These are phyloP conservation scores for Enteromius thamalakanensis DNA, from an alignment of 2,797 vertebrate species.

Conservation along the genomic window DNA sequence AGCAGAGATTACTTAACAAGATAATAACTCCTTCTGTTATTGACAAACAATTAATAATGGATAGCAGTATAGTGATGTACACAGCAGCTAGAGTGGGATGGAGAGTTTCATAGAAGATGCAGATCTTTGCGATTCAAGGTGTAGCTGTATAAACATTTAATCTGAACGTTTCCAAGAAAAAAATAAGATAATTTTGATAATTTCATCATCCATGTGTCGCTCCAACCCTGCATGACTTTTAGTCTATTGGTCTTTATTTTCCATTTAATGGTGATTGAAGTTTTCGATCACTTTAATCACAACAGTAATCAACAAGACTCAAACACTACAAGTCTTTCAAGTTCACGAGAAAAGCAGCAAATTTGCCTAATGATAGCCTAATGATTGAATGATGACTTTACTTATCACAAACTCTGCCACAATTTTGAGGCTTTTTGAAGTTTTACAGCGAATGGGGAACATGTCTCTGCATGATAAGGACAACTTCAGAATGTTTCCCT, in stretches of 20 bases:
- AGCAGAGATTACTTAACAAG: background rate
- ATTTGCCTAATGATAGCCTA: background rate
- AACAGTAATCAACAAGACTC: background rate
- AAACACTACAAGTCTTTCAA: background rate
- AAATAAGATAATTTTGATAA: background rate
- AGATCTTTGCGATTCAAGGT: background rate
- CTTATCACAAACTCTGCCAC: background rate
- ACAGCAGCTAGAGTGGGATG: background rate
- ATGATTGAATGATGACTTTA: background rate
- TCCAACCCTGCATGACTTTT: background rate
- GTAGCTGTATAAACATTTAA: background rate
- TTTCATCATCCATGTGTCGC: background rate
- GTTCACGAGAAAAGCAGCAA: background rate
- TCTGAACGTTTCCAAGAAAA: too few relatives aligned
- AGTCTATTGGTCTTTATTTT: background rate
- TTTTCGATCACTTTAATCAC: conserved; percentile 7
- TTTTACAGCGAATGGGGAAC: background rate
- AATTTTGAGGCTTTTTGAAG: background rate
- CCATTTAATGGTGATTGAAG: background rate
- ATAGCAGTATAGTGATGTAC: background rate
- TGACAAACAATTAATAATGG: background rate
- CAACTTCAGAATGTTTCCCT: background rate
- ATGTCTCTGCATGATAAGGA: background rate
- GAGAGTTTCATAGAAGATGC: background rate
- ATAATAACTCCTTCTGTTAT: background rate